Evolutionary conservation across 2,888 invertebrate species (phyloP).

Genomic region (Teinopalpus imperialis): DNA sequence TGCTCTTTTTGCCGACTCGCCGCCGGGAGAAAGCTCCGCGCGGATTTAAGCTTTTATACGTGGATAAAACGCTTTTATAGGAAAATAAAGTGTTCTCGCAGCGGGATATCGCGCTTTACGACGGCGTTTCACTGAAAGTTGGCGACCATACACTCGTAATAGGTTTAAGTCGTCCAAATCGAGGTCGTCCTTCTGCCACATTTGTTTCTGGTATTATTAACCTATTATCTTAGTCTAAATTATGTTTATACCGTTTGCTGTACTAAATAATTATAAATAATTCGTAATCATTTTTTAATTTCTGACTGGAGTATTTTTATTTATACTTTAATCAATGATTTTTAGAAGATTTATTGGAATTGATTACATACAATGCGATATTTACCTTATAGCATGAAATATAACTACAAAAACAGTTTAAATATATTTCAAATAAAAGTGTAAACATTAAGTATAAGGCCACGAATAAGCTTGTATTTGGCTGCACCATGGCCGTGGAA

Average conservation of each 20-base stretch:
- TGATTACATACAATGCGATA: too few relatives aligned
- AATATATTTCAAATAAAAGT: too few relatives aligned
- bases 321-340: too few relatives aligned
- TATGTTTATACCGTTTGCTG: neutral
- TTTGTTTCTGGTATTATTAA: conserved; percentile 16
- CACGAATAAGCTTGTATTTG: too few relatives aligned
- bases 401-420: too few relatives aligned
- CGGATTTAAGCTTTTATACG: conserved; percentile 82
- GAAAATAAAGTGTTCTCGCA: conserved; percentile 79
- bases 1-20: conserved; percentile 76
- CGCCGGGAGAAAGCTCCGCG: conserved; percentile 77
- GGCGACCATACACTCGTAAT: conserved; percentile 70
- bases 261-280: too few relatives aligned
- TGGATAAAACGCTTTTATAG: conserved; percentile 81
- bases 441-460: too few relatives aligned
- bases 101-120: conserved; percentile 78
- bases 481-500: too few relatives aligned
- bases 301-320: too few relatives aligned
- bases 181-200: conserved; percentile 39
- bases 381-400: too few relatives aligned
- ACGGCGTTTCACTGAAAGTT: conserved; percentile 75
- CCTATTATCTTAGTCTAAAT: neutral
- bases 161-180: conserved; percentile 65
- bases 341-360: too few relatives aligned
- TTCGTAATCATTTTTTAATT: too few relatives aligned